phyloP scores from a whole-genome alignment of 1,140 invertebrate species.

The Drosophila kurseongensis region DNA sequence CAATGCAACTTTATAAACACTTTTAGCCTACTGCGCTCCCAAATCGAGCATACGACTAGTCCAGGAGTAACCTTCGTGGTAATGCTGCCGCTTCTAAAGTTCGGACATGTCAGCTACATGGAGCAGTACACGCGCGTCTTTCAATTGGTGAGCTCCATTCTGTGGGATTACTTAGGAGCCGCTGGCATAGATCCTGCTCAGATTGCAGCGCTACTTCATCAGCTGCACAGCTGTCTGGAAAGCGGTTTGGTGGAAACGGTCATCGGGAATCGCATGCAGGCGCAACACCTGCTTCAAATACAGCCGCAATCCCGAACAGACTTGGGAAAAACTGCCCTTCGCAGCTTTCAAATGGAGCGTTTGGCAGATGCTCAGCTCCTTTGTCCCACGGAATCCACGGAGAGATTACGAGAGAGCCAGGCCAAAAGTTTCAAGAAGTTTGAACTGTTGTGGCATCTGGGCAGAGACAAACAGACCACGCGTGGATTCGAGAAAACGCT shows the following conservation, averaged over 20 bases:
- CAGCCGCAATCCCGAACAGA: constrained; percentile 20
- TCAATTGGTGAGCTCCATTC: constrained; percentile 85
- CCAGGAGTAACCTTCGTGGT: constrained; percentile 88
- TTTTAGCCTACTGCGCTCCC: constrained; percentile 85
- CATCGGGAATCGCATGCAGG: constrained; percentile 79
- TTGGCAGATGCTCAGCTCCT: constrained; percentile 74
- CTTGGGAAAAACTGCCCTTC: constrained; percentile 38
- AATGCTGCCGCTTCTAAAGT: constrained; percentile 89
- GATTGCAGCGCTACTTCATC: constrained; percentile 73
- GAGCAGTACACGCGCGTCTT: constrained; percentile 88
- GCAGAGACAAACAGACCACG: constrained; percentile 87
- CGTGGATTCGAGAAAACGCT: constrained; percentile 84
- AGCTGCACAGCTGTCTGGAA: constrained; percentile 82
- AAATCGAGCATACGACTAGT: constrained; percentile 85
- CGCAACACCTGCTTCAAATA: constrained; percentile 69
- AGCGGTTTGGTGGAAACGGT: constrained; percentile 79
- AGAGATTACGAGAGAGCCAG: constrained; percentile 84
- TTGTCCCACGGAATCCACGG: constrained; percentile 58
- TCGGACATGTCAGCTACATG: constrained; percentile 88
- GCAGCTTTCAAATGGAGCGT: constrained; percentile 61
- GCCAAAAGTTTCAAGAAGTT: constrained; percentile 91
- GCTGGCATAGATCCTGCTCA: constrained; percentile 64
- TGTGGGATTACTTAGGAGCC: constrained; percentile 81
- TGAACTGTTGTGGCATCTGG: constrained; percentile 92
- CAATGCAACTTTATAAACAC: background rate